Conservation (phyloP, 1,140 invertebrate genomes). For the Subanguina moxae region DNA sequence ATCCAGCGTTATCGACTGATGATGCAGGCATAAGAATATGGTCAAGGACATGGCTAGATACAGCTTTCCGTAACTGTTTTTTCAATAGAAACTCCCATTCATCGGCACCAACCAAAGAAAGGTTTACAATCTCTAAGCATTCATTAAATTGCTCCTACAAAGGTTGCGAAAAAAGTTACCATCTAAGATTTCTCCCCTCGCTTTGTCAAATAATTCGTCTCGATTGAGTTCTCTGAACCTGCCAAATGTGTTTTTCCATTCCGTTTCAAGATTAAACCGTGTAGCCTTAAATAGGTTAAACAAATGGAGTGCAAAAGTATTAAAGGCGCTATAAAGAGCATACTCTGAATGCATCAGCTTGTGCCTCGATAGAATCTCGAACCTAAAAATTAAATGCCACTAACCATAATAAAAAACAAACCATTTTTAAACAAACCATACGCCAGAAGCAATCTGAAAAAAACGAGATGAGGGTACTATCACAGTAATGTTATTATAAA, state of each 20-base stretch:
- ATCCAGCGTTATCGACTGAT: constrained; percentile 71
- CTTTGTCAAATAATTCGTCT: constrained; percentile 75
- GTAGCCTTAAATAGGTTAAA: background rate
- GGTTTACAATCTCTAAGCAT: constrained; percentile 74
- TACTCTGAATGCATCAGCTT: constrained; percentile 96
- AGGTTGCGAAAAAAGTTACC: constrained; percentile 52
- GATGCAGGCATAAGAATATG: constrained; percentile 91
- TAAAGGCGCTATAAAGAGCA: constrained; percentile 61
- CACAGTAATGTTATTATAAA: background rate
- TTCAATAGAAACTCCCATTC: constrained; percentile 77
- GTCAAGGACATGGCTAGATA: constrained; percentile 82
- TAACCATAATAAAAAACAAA: too few relatives aligned
- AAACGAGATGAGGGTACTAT: background rate
- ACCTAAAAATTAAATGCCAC: constrained; percentile 60
- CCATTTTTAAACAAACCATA: constrained; percentile 72
- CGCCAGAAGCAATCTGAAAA: constrained; percentile 97
- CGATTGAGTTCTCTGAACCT: constrained; percentile 81
- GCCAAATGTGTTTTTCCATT: constrained; percentile 99
- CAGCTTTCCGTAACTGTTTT: constrained; percentile 69
- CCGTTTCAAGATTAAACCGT: constrained; percentile 94
- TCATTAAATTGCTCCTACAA: too few relatives aligned
- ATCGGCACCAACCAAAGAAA: constrained; percentile 82
- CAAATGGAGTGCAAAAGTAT: background rate
- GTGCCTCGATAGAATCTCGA: constrained; percentile 91
- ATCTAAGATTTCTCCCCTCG: constrained; percentile 88